Percentiles rank a stretch among this genome's conserved stretches.
Conservation (phyloP, 2,888 invertebrate species). For the Eupithecia centaureata region DNA sequence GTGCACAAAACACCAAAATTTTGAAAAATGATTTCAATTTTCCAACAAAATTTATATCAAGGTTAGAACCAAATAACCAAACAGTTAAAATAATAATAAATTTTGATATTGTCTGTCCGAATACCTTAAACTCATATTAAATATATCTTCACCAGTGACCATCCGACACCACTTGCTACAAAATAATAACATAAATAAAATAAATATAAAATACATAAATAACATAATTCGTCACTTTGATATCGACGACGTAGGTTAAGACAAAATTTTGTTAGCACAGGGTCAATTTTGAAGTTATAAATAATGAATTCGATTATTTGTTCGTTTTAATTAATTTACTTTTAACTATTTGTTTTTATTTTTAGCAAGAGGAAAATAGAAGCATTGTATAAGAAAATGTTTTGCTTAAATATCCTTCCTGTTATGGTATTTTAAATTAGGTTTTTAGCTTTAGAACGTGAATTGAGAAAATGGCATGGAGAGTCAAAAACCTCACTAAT, state of each 20-base stretch:
- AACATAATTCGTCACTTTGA: conserved; percentile 26
- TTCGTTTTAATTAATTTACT: too few relatives aligned
- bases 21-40: not conserved
- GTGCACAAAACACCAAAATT: conserved; percentile 46
- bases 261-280: conserved; percentile 5
- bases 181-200: conserved; percentile 57
- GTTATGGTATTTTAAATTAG: too few relatives aligned
- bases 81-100: conserved; percentile 14
- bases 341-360: not conserved
- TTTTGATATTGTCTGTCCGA: conserved; percentile 38
- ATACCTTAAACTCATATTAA: conserved; percentile 91
- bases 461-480: not conserved
- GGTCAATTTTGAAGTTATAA: too few relatives aligned
- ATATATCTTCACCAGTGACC: conserved; percentile 89
- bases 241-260: conserved; percentile 1
- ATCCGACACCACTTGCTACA: conserved; percentile 83
- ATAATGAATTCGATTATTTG: too few relatives aligned
- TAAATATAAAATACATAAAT: conserved; percentile 35
- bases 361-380: too few relatives aligned
- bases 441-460: not conserved
- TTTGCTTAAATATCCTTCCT: too few relatives aligned
- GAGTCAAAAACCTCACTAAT: too few relatives aligned
- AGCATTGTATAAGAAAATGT: not conserved
- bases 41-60: not conserved
- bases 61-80: conserved; percentile 8